Conservation (phyloP, 37 sponge, comb jelly and placozoan species). For the Agelas oroides region DNA sequence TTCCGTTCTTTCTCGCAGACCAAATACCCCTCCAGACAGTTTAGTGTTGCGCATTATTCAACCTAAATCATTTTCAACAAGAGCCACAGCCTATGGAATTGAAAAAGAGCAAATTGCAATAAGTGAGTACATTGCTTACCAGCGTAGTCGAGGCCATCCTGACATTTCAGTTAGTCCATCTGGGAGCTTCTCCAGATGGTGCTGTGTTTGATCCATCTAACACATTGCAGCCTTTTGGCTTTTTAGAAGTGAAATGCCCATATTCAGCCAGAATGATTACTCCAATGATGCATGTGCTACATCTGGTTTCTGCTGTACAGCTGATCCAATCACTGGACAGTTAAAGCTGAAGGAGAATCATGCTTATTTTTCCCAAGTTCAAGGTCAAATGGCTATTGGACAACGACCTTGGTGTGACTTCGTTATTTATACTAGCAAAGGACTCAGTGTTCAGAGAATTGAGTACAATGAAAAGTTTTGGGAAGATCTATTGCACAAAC, state of each 20-base stretch:
- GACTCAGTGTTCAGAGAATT: constrained; percentile 28
- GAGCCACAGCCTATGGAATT: constrained; percentile 51
- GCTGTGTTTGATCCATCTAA: constrained; percentile 59
- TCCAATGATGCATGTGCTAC: too few relatives aligned
- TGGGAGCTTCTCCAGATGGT: constrained; percentile 75
- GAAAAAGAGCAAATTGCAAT: constrained; percentile 37
- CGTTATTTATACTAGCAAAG: constrained; percentile 44
- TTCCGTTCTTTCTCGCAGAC: constrained; percentile 13
- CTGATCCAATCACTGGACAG: constrained; percentile 55
- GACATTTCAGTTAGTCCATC: constrained; percentile 46
- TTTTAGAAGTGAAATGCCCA: too few relatives aligned
- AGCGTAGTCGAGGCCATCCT: constrained; percentile 40
- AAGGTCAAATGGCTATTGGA: constrained; percentile 59
- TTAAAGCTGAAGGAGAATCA: constrained; percentile 36
- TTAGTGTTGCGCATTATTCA: constrained; percentile 53
- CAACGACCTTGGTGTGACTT: constrained; percentile 55
- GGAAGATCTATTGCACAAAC: constrained; percentile 17
- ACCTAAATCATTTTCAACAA: constrained; percentile 37
- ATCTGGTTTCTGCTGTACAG: too few relatives aligned
- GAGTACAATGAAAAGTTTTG: constrained; percentile 22
- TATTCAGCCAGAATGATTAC: too few relatives aligned
- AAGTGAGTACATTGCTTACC: constrained; percentile 21
- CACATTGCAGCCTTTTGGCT: background rate
- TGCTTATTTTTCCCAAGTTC: constrained; percentile 48
- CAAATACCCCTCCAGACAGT: constrained; percentile 43